phyloP scores from a whole-genome alignment of 2,113 vertebrate species.

The Macaca fascicularis region DNA sequence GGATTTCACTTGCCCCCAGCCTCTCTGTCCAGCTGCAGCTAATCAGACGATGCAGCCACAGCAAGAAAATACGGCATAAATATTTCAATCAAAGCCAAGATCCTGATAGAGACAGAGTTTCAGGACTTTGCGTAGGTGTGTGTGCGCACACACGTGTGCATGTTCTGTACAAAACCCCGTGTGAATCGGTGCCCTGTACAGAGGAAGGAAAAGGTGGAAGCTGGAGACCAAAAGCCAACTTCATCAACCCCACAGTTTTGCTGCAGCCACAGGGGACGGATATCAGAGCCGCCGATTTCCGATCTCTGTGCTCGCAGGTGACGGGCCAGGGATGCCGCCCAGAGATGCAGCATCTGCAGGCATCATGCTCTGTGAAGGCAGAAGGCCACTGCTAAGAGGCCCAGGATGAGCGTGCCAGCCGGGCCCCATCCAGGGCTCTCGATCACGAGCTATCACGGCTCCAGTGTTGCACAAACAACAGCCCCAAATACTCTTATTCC shows the following conservation, averaged over 20 bases:
- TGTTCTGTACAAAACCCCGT: background rate
- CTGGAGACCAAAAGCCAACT: background rate
- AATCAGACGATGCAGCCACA: background rate
- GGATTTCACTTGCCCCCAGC: background rate
- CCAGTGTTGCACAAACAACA: background rate
- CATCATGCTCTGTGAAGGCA: accelerated
- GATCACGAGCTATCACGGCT: accelerated
- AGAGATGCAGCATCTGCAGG: background rate
- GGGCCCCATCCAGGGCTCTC: background rate
- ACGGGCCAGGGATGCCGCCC: accelerated
- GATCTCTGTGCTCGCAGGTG: no score
- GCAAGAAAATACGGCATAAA: background rate
- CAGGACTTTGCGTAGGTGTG: background rate
- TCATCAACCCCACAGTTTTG: background rate
- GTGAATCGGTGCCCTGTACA: background rate
- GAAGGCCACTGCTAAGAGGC: no score
- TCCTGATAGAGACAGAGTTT: background rate
- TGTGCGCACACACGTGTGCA: no score
- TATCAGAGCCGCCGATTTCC: background rate
- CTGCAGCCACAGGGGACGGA: no score
- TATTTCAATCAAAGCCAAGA: background rate
- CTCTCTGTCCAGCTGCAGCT: background rate
- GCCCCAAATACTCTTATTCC: background rate
- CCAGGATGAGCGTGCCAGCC: no score
- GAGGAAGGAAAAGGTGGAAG: background rate